These are phyloP conservation scores for Elephas maximus DNA, from an alignment of 2,113 vertebrate species.

Conservation along the genomic window DNA sequence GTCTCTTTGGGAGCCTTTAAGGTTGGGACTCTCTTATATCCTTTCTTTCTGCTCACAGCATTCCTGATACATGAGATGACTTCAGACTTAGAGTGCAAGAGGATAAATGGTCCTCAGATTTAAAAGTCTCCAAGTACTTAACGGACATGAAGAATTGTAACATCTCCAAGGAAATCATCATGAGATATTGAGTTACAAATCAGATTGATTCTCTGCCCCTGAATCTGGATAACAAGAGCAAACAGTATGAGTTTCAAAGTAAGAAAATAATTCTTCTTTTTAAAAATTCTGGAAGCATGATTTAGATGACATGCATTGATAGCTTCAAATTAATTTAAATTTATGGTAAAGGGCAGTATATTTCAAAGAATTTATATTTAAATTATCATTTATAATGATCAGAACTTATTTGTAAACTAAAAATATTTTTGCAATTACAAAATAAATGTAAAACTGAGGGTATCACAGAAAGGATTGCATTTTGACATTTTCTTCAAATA, in stretches of 20 bases:
- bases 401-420: not conserved
- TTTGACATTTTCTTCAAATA: not conserved
- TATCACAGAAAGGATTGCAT: not conserved
- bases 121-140: not conserved
- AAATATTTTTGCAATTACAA: not conserved
- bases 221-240: no score
- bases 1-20: no score
- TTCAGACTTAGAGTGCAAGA: not conserved
- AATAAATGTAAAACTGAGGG: not conserved
- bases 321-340: no score
- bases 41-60: no score
- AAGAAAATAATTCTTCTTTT: no score
- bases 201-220: no score
- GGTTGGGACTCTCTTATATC: no score
- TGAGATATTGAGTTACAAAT: no score
- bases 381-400: not conserved
- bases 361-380: not conserved
- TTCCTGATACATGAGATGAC: not conserved
- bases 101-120: not conserved
- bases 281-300: no score
- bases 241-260: no score
- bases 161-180: no score
- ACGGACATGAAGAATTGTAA: not conserved
- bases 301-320: no score
- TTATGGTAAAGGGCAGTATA: not conserved